Percentiles rank a stretch among this genome's conserved stretches.
phyloP scores from a whole-genome alignment of 2,888 invertebrate genomes.

The Cataglyphis livida region DNA sequence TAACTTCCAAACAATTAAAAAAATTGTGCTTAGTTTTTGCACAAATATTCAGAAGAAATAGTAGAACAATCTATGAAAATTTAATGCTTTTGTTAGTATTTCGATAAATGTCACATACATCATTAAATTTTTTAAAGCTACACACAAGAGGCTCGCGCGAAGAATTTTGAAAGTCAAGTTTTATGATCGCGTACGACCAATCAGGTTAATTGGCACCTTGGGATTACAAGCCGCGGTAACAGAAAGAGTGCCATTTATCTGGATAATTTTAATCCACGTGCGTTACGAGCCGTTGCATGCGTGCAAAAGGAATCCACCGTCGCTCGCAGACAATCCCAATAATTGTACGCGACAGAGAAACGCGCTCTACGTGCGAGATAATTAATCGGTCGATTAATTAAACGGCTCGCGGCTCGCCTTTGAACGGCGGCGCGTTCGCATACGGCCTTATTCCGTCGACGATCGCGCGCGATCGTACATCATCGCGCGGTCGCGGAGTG shows the following conservation, averaged over 20 bases:
- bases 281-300: neutral
- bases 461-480: constrained; percentile 56
- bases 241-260: constrained; percentile 57
- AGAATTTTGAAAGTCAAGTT: constrained; percentile 33
- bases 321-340: constrained; percentile 69
- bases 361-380: constrained; percentile 66
- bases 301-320: constrained; percentile 16
- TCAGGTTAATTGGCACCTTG: constrained; percentile 60
- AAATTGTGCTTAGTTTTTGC: too few relatives aligned
- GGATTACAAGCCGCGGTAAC: constrained; percentile 45
- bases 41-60: too few relatives aligned
- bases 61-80: too few relatives aligned
- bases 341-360: constrained; percentile 68
- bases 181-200: constrained; percentile 45
- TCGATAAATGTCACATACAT: too few relatives aligned
- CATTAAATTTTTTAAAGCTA: neutral
- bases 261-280: constrained; percentile 19
- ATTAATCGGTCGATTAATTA: constrained; percentile 75
- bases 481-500: constrained; percentile 53
- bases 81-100: too few relatives aligned
- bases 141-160: neutral
- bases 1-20: too few relatives aligned
- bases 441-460: constrained; percentile 36
- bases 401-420: constrained; percentile 60
- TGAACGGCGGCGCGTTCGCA: constrained; percentile 40